A percentile compares a stretch with the other conserved stretches of the same genome.
These are phyloP conservation scores for Salarias fasciatus DNA, from an alignment of 2,797 vertebrate species.

Conservation along the genomic window DNA sequence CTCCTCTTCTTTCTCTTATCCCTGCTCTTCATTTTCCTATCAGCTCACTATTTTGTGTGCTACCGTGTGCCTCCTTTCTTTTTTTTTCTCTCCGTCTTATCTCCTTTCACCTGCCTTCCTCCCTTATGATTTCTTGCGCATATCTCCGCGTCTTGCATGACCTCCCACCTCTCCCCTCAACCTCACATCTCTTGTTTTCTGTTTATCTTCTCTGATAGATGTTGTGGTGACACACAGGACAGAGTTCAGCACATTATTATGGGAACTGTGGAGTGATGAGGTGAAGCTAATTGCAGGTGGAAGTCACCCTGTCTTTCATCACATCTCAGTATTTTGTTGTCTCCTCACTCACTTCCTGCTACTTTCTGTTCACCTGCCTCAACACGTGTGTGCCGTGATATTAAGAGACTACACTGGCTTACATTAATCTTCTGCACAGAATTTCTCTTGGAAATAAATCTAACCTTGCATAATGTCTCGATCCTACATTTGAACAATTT, in stretches of 20 bases:
- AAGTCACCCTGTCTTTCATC: conserved; percentile 49
- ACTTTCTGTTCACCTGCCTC: conserved; percentile 13
- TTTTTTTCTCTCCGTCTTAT: conserved; percentile 37
- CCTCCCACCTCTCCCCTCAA: conserved; percentile 43
- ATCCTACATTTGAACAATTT: no score
- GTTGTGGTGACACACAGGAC: conserved; percentile 33
- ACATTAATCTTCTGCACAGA: no score
- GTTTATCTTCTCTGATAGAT: conserved; percentile 46
- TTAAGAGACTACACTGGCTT: no score
- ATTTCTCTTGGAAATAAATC: no score
- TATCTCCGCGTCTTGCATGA: conserved; percentile 40
- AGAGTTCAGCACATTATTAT: conserved; percentile 46
- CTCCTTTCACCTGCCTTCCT: conserved; percentile 57
- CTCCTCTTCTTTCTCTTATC: conserved; percentile 44
- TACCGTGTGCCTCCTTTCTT: conserved; percentile 45
- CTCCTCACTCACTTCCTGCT: conserved; percentile 26
- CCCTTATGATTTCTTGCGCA: conserved; percentile 35
- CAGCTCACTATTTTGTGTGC: conserved; percentile 46
- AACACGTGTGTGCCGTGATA: background rate
- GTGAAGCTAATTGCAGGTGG: conserved; percentile 57
- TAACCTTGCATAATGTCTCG: no score
- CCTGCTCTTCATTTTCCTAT: conserved; percentile 61
- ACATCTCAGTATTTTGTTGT: conserved; percentile 19
- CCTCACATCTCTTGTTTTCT: conserved; percentile 19
- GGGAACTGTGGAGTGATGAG: conserved; percentile 45